Base-by-base conservation (phyloP, 2,888 invertebrate species). In the Chymomyza caudatula region DNA sequence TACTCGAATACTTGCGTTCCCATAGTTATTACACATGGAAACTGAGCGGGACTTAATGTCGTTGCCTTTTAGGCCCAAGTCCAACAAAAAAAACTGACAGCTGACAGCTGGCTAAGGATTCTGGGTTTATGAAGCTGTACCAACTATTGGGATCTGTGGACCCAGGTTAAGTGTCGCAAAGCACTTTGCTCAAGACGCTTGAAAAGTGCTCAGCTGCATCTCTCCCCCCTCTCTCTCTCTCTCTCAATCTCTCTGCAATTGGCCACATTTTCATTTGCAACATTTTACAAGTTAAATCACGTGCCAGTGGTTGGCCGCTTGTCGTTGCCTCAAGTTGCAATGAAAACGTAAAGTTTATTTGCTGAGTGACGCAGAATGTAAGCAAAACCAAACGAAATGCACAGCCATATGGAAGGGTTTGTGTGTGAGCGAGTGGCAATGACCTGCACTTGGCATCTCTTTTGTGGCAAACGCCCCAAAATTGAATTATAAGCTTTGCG, bases 251-350 rank as follows among this genome's bases (percentile, higher is more conserved):
- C n/a, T n/a, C 56, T 73, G 84, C 75, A 73, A 71, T 77, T 79
- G 80, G 80, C 78, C 79, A 65, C 68, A 68, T 63, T 77, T 69
- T 72, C 69, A 68, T 63, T 77, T 69, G 71, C 69, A 63, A 70
- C 73, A 78, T 87, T 87, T 87, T 73, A 87, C 67, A 85, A 83
- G 77, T 77, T 78, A 74, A 76, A 73, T 81, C 84, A 85, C 84
- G 84, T 85, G 80, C 71, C 80, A 77, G 87, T 87, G 84, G 87
- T 75, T 73, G 69, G 69, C 76, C 53, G 13, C 11, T 17, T 49
- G 6, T 22, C 29, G 23, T 17, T 60, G 23, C 51, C 57, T 37
- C 67, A 73, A 73, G 71, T 75, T 73, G 67, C 70, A 85, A 85
- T 85, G 70, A 82, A 73, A 69, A 73, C 67, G 67, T 74, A 69